Conservation (phyloP, 2,888 invertebrate genomes). For the Phymatocera aterrima region DNA sequence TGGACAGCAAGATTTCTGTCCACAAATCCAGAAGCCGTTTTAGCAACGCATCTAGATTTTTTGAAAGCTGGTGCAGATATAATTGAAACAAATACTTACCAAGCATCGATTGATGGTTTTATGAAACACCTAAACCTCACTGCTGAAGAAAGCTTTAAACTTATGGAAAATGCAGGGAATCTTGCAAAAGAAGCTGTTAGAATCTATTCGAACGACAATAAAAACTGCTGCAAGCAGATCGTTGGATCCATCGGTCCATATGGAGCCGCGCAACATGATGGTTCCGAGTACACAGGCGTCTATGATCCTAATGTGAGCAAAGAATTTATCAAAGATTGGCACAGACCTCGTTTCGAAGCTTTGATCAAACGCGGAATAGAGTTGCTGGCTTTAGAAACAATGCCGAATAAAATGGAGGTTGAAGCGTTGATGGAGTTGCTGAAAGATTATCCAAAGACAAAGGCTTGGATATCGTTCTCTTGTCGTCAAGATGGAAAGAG, state of each 20-base stretch:
- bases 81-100: conserved; percentile 93
- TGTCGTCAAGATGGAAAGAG: conserved; percentile 81
- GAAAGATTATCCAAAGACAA: conserved; percentile 85
- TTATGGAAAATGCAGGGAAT: conserved; percentile 85
- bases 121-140: conserved; percentile 82
- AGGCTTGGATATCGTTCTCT: conserved; percentile 93
- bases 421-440: conserved; percentile 88
- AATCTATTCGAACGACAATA: conserved; percentile 28
- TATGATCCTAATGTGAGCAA: conserved; percentile 83
- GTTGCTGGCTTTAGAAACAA: conserved; percentile 92
- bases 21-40: conserved; percentile 87
- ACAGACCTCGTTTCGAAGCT: conserved; percentile 87
- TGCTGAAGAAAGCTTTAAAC: conserved; percentile 80
- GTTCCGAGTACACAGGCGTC: conserved; percentile 94
- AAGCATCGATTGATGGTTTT: conserved; percentile 88
- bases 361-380: conserved; percentile 89
- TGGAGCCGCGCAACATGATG: conserved; percentile 92
- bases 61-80: conserved; percentile 91
- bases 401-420: conserved; percentile 91
- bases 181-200: conserved; percentile 84
- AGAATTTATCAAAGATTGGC: conserved; percentile 87
- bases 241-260: conserved; percentile 96
- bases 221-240: conserved; percentile 75
- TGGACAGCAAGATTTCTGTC: conserved; percentile 92
- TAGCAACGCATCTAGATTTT: conserved; percentile 89